Base-by-base conservation (phyloP, 2,797 vertebrate species). In the Phataginus tetradactyla region DNA sequence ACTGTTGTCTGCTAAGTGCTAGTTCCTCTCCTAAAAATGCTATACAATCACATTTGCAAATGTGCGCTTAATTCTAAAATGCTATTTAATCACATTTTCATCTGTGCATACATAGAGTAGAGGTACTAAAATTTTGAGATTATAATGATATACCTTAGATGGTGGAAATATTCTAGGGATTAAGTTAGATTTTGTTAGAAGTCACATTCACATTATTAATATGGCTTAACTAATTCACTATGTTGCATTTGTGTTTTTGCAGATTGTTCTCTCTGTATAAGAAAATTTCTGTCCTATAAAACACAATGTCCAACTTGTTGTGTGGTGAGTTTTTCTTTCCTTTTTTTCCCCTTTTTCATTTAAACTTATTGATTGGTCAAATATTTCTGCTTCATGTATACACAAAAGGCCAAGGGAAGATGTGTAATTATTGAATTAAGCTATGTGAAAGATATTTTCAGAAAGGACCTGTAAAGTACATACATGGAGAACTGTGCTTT, bases 181-280 rank as follows among this genome's bases (percentile, higher is more conserved):
- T 93, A 49, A 71, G 45, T 86, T 49, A 95, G 51, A 64, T 81
- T 94, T 95, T 96, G 11, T 71, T 49, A 7, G 34, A 95, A 78
- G 53, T 95, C n/a, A 92, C 23, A 25, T 81, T 95, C 34, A 0
- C 34, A 1, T 84, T 93, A 69, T 78, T 91, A 23, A 15, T 89
- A 87, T 83, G 72, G n/a, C 7, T 27, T 83, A 81, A 95, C 71
- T 92, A 57, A 87, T 49, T 92, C 49, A 94, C 49, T 83, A 20
- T 83, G 37, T 86, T 80, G 42, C 23, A 27, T 94, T 98, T 97
- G 68, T 96, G 23, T 96, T 90, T 98, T 98, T 97, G 63, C 98
- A 99, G 99, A 99, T 98, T 99, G 99, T 96, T 99, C 99, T 64
- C 98, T 99, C 72, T 99, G 99, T 96, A 99, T 99, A 98, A 98